These are phyloP conservation scores for Dorcus parallelipipedus DNA, from an alignment of 2,888 invertebrate genomes.

Conservation along the genomic window DNA sequence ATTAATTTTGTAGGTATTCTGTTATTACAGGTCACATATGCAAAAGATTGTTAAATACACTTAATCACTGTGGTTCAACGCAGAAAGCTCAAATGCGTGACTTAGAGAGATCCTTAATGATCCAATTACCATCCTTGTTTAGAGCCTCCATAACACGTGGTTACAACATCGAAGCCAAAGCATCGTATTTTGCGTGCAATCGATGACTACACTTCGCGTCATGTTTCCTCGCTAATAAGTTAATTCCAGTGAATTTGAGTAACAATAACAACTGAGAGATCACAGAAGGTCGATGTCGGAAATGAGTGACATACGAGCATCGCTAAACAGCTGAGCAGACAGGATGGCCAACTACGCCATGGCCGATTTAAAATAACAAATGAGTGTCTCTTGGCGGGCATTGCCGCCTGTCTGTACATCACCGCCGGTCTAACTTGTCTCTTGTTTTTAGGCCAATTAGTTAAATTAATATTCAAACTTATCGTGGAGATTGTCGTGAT, in stretches of 20 bases:
- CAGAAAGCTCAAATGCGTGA: too few species aligned
- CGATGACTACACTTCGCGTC: neutral
- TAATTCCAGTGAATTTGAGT: neutral
- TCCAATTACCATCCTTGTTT: too few species aligned
- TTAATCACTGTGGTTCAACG: too few species aligned
- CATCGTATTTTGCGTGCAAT: too few species aligned
- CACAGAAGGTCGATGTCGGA: slow-evolving; percentile 39
- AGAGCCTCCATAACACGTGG: too few species aligned
- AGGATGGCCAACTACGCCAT: slow-evolving; percentile 48
- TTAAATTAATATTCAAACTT: slow-evolving; percentile 48
- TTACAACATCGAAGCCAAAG: too few species aligned
- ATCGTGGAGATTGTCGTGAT: slow-evolving; percentile 33
- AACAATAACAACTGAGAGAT: neutral
- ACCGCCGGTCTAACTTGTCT: slow-evolving; percentile 38
- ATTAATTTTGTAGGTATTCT: too few species aligned
- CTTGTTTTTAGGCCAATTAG: slow-evolving; percentile 48
- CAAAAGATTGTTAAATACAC: too few species aligned
- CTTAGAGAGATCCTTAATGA: too few species aligned
- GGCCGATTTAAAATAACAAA: slow-evolving; percentile 52
- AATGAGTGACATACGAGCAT: slow-evolving; percentile 52
- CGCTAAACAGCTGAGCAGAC: slow-evolving; percentile 51
- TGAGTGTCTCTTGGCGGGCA: slow-evolving; percentile 47
- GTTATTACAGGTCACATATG: too few species aligned
- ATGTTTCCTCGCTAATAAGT: neutral
- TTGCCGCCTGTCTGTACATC: slow-evolving; percentile 40